Conservation (phyloP, 2,797 vertebrate genomes). For the Apodemus agrarius region DNA sequence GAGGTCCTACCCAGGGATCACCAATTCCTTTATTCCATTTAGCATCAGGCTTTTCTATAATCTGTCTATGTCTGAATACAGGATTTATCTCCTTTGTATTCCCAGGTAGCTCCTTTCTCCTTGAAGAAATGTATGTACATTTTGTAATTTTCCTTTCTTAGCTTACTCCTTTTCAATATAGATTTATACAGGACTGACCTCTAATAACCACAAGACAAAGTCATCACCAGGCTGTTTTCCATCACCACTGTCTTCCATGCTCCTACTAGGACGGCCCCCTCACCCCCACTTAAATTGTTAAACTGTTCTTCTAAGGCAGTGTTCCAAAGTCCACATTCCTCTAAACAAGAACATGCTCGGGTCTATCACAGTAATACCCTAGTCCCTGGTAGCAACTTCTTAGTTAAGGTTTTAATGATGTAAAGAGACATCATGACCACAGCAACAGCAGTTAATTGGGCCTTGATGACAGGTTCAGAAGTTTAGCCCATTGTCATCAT, state of each 20-base stretch:
- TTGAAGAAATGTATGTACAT: background rate
- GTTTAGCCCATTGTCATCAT: background rate
- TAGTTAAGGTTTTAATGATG: background rate
- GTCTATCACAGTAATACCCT: background rate
- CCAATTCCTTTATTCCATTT: background rate
- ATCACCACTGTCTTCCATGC: background rate
- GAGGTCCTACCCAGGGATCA: background rate
- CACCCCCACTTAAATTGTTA: background rate
- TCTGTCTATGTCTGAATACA: background rate
- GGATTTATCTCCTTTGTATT: background rate
- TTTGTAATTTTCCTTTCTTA: background rate
- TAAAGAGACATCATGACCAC: background rate
- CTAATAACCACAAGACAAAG: background rate
- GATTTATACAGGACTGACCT: background rate
- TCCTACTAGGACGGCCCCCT: background rate
- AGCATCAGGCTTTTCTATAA: background rate
- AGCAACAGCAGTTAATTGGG: background rate
- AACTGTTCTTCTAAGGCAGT: background rate
- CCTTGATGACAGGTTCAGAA: background rate
- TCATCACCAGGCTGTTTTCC: background rate
- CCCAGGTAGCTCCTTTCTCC: background rate
- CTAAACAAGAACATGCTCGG: background rate
- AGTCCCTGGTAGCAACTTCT: background rate
- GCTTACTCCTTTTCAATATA: background rate
- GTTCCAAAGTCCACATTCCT: background rate